phyloP scores from a whole-genome alignment of 2,888 invertebrate species.

The Marasmarcha lunaedactyla region DNA sequence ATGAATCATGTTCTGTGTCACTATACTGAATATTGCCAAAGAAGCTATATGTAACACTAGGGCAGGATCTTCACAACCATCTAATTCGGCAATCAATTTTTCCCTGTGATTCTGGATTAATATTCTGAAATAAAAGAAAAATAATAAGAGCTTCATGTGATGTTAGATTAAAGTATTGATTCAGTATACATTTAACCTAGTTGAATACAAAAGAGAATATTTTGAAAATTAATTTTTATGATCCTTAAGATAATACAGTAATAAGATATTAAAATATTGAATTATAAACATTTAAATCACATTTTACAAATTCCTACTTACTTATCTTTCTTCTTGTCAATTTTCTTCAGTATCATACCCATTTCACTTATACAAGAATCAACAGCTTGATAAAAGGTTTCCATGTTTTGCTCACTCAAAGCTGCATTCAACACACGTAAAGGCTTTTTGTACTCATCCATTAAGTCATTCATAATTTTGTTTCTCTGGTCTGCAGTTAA shows the following conservation, averaged over 20 bases:
- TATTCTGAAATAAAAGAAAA: constrained; percentile 58
- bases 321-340: constrained; percentile 90
- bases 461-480: constrained; percentile 77
- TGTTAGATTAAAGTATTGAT: no score
- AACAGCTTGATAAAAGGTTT: constrained; percentile 82
- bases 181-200: no score
- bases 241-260: no score
- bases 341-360: constrained; percentile 86
- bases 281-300: not conserved
- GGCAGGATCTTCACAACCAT: constrained; percentile 80
- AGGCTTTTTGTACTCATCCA: constrained; percentile 76
- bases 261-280: not conserved
- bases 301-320: constrained; percentile 25
- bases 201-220: no score
- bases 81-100: constrained; percentile 82
- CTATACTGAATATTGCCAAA: constrained; percentile 82
- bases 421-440: constrained; percentile 77
- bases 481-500: constrained; percentile 75
- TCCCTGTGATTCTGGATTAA: constrained; percentile 84
- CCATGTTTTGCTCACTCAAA: constrained; percentile 76
- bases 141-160: no score
- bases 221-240: no score
- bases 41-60: constrained; percentile 81
- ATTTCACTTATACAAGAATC: constrained; percentile 79
- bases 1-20: constrained; percentile 86